Evolutionary conservation across 2,888 invertebrate species (phyloP).

Genomic region (Aphrophora alni): DNA sequence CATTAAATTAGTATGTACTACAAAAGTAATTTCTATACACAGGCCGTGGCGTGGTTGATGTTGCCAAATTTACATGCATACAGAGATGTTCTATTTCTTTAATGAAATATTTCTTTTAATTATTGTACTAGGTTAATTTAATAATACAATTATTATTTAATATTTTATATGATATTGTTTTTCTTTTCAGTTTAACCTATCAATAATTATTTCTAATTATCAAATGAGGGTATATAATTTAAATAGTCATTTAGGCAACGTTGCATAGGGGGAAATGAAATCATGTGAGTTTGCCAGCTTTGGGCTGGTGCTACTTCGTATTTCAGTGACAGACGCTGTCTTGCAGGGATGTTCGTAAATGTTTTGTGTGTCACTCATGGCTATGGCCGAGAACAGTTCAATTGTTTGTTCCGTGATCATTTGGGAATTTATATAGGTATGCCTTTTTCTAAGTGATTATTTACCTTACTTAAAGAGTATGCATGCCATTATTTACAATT

Average conservation of each 20-base stretch:
- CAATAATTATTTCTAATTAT: background rate
- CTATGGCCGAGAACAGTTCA: slow-evolving; percentile 34
- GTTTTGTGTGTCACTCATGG: slow-evolving; percentile 42
- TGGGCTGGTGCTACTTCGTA: slow-evolving; percentile 37
- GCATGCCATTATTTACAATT: background rate
- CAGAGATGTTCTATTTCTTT: background rate
- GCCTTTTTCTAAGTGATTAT: background rate
- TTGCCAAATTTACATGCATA: background rate
- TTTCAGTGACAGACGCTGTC: slow-evolving; percentile 41
- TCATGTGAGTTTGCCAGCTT: slow-evolving; percentile 36
- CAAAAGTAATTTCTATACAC: background rate
- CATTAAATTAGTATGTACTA: too few relatives aligned
- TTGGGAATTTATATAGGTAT: slow-evolving; percentile 11
- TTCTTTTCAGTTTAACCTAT: background rate
- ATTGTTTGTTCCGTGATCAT: slow-evolving; percentile 11
- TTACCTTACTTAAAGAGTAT: background rate
- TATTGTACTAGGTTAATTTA: background rate
- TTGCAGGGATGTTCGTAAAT: slow-evolving; percentile 38
- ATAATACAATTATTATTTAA: background rate
- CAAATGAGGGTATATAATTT: background rate
- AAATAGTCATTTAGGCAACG: slow-evolving; percentile 22
- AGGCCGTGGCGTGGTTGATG: background rate
- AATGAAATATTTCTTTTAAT: background rate
- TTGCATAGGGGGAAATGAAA: slow-evolving; percentile 36
- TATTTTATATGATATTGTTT: background rate